These are phyloP conservation scores for Crotalus helleri DNA, from an alignment of 2,113 vertebrate species.

Conservation along the genomic window DNA sequence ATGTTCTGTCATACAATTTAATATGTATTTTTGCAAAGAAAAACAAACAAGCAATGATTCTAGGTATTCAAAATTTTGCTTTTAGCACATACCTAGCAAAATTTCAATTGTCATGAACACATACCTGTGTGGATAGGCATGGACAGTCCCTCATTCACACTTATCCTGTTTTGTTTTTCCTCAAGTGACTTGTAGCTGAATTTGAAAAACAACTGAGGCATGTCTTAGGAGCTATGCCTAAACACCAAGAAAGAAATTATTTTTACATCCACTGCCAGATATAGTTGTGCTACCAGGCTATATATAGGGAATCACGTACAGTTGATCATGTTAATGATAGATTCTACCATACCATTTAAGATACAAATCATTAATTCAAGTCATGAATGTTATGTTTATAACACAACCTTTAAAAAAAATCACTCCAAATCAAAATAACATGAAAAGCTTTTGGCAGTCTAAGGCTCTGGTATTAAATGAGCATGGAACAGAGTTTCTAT, in stretches of 20 bases:
- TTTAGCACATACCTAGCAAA: background rate
- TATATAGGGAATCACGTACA: constrained; percentile 63
- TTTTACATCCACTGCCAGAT: constrained; percentile 63
- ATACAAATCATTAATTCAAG: constrained; percentile 72
- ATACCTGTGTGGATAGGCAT: background rate
- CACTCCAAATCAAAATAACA: constrained; percentile 42
- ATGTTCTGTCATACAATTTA: background rate
- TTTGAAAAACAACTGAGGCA: constrained; percentile 66
- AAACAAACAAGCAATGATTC: background rate
- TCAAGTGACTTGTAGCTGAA: constrained; percentile 41
- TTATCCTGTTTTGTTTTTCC: constrained; percentile 31
- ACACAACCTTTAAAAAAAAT: constrained; percentile 47
- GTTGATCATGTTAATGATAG: constrained; percentile 63
- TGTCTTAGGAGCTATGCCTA: constrained; percentile 62
- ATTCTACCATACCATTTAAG: constrained; percentile 57
- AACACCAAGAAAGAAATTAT: constrained; percentile 61
- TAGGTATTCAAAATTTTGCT: background rate
- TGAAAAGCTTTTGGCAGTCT: constrained; percentile 39
- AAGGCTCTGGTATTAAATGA: constrained; percentile 11
- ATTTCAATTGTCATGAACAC: background rate
- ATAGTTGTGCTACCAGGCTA: constrained; percentile 42
- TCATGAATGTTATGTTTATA: constrained; percentile 57
- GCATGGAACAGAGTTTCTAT: constrained; percentile 35
- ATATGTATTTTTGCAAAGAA: background rate
- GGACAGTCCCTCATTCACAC: constrained; percentile 19